Base-by-base conservation (phyloP, 2,888 invertebrate genomes). In the Temnothorax rugatulus region DNA sequence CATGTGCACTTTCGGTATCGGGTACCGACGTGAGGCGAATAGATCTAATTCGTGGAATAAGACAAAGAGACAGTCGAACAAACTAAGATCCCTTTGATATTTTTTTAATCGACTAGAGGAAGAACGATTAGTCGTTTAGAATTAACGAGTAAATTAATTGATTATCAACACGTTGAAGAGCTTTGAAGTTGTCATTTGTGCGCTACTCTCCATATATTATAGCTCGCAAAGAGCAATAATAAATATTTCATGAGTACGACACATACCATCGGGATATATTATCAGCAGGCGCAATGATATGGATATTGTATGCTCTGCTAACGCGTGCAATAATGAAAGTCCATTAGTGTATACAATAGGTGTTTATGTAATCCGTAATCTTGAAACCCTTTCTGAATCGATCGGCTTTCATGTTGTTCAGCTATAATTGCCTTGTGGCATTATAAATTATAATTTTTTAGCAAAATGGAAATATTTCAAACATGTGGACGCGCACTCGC, bases 11-110 rank as follows among this genome's bases (percentile, higher is more conserved):
- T 81, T 73, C 38, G 18, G 34, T 57, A 79, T 69, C 34, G 41
- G 29, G n/a, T 57, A 54, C n/a, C 68, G 59, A 79, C 59, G 79
- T 79, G 73, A 81, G 47, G n/a, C 38, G 73, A 81, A 81, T 81
- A 73, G 34, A 73, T 59, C 9, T 38, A 21, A 47, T 8, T 25
- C n/a, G 34, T 59, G 13, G 3, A 64, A 52, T 38, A 25, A 59
- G 25, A 25, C 18, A 4, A 59, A 21, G 47, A 50, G 18, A 21
- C 18, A n/a, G 13, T 41, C 68, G 9, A 13, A 25, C 29, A 34
- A 18, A 29, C 29, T 29, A 29, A 59, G 18, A 73, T 38, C 25
- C 25, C 13, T 57, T 61, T 59, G 9, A 59, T 50, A 79, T 73
- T 73, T 68, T 73, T 50, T 77, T 0, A 47, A 13, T 50, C 4